Evolutionary conservation across 2,888 invertebrate genomes (phyloP), one percentile per base, ranked within the genome.

Genomic region (Parapristionchus giblindavisi): DNA sequence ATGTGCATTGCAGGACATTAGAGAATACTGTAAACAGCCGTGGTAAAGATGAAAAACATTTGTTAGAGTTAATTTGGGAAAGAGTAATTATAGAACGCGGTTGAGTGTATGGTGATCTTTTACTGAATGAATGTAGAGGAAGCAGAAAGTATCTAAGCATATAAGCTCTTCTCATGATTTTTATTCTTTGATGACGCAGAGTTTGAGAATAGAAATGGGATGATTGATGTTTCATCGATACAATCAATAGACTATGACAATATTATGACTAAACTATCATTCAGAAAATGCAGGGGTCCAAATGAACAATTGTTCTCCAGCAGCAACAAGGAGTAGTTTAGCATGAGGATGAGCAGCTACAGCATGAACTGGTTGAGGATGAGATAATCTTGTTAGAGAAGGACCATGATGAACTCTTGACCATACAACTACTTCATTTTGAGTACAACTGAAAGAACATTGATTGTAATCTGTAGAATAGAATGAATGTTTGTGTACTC

Each of bases 341-440:
- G 24, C 52, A 8, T 52, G 52, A 2, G 70, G 70, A 70, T 70
- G 70, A 34, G 70, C 70, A n/a, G 70, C 70, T 6, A 70, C 51
- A 4, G 70, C 32, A 6, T 54, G 27, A 5, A 54, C 54, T 14
- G 70, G 54, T 36, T 70, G 14, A n/a, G 70, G 70, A 54, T 70
- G 70, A 8, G 36, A 8, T 8, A 70, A 54, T 34, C 70, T 51
- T 36, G 70, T 70, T 17, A 70, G 52, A 2, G 40, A 36, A 27
- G 70, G 70, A 27, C 70, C 70, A 34, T 40, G 34, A 34, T 70
- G 70, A 6, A 70, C 70, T 14, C 70, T 24, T 3, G 70, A 70
- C 70, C 70, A 70, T 29, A 70, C 70, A 21, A 70, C 54, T 24
- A 70, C 70, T 34, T 54, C 14, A 32, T 51, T 36, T n/a, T 54